Evolutionary conservation across 53 echinoderm and acorn worm genomes (phyloP).

Genomic region (Paracentrotus lividus): DNA sequence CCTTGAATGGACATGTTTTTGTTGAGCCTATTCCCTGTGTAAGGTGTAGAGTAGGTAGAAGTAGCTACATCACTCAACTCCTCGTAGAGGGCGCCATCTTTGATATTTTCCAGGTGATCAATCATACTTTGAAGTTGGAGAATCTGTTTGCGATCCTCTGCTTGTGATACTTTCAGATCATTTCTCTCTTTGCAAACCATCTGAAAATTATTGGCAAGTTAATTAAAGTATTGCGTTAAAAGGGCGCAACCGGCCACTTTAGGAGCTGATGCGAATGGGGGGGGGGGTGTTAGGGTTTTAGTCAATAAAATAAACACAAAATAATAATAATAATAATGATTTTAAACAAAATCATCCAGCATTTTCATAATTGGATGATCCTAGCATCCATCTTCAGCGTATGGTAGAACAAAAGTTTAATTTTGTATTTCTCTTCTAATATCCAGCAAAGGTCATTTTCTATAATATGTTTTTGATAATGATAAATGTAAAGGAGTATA

Average conservation of each 20-base stretch:
- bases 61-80: neutral
- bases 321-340: no score
- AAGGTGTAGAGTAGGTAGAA: neutral
- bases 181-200: conserved; percentile 30
- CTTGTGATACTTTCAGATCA: neutral
- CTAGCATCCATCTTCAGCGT: no score
- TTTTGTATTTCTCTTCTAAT: no score
- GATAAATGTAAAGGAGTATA: no score
- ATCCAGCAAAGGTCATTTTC: no score
- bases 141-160: conserved; percentile 10
- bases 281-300: no score
- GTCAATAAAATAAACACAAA: no score
- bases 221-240: no score
- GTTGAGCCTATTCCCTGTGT: conserved; percentile 35
- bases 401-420: no score
- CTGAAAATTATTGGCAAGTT: neutral
- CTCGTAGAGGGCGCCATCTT: conserved; percentile 10
- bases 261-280: neutral
- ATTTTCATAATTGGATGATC: no score
- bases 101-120: neutral
- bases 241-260: neutral
- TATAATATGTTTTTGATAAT: no score
- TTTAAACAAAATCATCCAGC: no score
- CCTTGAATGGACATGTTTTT: conserved; percentile 21
- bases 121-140: conserved; percentile 27